A percentile compares a stretch with the other conserved stretches of the same genome.
These are phyloP conservation scores for Hapalemur alaotrensis DNA, from an alignment of 2,797 vertebrate species.

Conservation along the genomic window DNA sequence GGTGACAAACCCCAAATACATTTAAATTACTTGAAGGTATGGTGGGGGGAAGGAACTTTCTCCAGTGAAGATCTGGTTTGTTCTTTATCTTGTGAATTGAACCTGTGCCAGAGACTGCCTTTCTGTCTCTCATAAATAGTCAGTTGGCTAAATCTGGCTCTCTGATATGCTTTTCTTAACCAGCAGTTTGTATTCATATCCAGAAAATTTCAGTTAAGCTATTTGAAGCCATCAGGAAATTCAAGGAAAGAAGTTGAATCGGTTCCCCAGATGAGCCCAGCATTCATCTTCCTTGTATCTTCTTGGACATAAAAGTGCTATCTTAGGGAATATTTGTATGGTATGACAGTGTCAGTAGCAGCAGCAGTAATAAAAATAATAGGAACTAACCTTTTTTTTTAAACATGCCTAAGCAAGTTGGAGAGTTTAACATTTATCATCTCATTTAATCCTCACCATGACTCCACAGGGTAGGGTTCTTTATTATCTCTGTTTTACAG, in stretches of 20 bases:
- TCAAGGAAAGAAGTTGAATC: not conserved
- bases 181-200: not conserved
- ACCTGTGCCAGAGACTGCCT: not conserved
- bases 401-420: not conserved
- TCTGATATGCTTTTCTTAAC: not conserved
- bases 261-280: not conserved
- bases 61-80: not conserved
- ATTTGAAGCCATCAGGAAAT: not conserved
- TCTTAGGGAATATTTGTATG: rapidly evolving
- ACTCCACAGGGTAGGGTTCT: not conserved
- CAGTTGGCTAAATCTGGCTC: not conserved
- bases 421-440: not conserved
- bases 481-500: not conserved
- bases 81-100: not conserved
- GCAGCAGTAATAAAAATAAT: not conserved
- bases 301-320: not conserved
- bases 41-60: not conserved
- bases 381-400: rapidly evolving
- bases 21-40: not conserved
- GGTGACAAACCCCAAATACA: not conserved
- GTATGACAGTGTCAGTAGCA: rapidly evolving
- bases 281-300: not conserved
- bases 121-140: not conserved
- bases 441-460: not conserved
- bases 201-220: not conserved